These are phyloP conservation scores for Euproctis similis DNA, from an alignment of 2,888 invertebrate species.

Conservation along the genomic window DNA sequence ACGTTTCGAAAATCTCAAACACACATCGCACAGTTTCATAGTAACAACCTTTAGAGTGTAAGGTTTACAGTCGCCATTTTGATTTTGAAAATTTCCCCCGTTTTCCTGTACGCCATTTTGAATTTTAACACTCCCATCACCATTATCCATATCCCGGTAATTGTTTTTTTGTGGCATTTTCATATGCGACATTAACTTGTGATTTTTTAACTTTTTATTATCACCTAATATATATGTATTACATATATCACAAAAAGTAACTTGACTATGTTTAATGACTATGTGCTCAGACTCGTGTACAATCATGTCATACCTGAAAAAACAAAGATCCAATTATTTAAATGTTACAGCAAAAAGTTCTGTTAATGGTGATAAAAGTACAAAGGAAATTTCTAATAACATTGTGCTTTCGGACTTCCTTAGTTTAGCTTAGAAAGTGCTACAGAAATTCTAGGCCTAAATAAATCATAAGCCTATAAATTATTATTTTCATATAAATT, in stretches of 20 bases:
- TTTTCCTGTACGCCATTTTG: background rate
- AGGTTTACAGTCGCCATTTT: background rate
- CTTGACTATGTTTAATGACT: constrained; percentile 10
- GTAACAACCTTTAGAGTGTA: constrained; percentile 3
- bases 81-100: background rate
- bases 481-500: no score
- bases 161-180: background rate
- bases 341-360: no score
- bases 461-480: no score
- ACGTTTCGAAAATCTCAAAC: constrained; percentile 29
- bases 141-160: background rate
- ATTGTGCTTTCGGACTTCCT: no score
- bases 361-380: no score
- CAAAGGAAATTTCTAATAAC: no score
- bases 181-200: constrained; percentile 9
- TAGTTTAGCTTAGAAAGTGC: no score
- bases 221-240: constrained; percentile 28
- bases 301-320: constrained; percentile 33
- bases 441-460: no score
- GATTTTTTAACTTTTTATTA: constrained; percentile 5
- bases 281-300: constrained; percentile 35
- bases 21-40: constrained; percentile 28
- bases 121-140: background rate
- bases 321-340: background rate
- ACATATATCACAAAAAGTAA: constrained; percentile 27